Evolutionary conservation across 2,888 invertebrate species (phyloP).

Genomic region (Xestia ashworthii): DNA sequence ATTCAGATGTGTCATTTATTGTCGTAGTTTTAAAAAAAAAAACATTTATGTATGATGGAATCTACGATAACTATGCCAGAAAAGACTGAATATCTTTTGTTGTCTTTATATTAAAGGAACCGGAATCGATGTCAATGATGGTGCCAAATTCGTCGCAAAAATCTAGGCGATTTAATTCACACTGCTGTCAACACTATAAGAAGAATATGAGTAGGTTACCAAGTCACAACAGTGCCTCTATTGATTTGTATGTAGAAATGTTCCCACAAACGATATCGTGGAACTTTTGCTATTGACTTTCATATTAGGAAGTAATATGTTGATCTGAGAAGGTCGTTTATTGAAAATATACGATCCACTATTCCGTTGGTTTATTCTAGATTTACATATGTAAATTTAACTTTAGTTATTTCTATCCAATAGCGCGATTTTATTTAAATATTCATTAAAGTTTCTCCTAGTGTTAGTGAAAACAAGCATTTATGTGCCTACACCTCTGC

Average conservation of each 20-base stretch:
- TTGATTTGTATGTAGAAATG: conserved; percentile 1
- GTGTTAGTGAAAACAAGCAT: not conserved
- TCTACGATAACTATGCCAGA: not conserved
- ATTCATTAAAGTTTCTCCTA: not conserved
- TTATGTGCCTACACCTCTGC: not conserved
- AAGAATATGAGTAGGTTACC: not conserved
- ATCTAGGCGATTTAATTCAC: not conserved
- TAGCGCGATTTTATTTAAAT: not conserved
- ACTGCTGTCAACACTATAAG: not conserved
- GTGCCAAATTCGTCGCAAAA: not conserved
- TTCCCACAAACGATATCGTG: conserved; percentile 7
- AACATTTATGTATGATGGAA: not conserved
- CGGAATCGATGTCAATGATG: not conserved
- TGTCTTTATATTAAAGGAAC: not conserved
- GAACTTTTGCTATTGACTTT: conserved; percentile 38
- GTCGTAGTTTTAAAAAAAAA: not conserved
- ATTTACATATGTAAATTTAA: not conserved
- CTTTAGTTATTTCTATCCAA: not conserved
- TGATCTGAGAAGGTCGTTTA: conserved; percentile 12
- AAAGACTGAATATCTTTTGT: not conserved
- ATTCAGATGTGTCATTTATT: not conserved
- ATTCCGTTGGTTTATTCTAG: not conserved
- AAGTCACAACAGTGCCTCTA: not conserved
- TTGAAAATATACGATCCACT: not conserved
- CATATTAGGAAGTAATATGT: conserved; percentile 34